Conservation (phyloP, 2,113 vertebrate genomes). For the Thalassarche chlororhynchos region DNA sequence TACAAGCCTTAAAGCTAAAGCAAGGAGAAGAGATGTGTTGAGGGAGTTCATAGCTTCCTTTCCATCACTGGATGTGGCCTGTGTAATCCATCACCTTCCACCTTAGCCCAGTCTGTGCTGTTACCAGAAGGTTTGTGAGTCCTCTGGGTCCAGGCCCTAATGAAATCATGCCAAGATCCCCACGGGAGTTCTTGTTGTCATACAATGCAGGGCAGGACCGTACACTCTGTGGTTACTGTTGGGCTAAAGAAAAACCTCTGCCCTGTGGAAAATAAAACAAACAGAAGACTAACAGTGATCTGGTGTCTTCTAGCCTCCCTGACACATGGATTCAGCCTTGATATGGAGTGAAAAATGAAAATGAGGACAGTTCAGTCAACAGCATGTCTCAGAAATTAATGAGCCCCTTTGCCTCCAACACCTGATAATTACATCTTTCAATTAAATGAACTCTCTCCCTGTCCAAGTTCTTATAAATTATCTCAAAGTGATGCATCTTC, state of each 20-base stretch:
- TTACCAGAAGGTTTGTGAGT: neutral
- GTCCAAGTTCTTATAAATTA: slow-evolving; percentile 76
- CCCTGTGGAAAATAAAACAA: neutral
- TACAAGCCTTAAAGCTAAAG: neutral
- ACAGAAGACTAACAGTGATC: neutral
- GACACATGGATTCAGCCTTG: neutral
- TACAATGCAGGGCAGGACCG: neutral
- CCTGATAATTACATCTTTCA: slow-evolving; percentile 83
- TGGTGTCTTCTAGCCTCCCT: neutral
- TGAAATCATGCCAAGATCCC: neutral
- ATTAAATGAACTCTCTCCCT: slow-evolving; percentile 77
- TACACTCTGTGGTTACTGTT: neutral
- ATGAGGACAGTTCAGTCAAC: slow-evolving; percentile 75
- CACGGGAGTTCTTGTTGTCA: neutral
- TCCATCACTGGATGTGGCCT: neutral
- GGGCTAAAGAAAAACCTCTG: neutral
- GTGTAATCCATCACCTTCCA: neutral
- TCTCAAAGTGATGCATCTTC: slow-evolving; percentile 65
- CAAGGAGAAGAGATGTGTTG: neutral
- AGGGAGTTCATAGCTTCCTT: neutral
- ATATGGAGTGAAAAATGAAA: slow-evolving; percentile 74
- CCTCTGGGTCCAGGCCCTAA: neutral
- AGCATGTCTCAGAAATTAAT: slow-evolving; percentile 78
- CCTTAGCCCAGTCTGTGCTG: neutral
- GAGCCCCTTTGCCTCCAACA: slow-evolving; percentile 76